Base-by-base conservation (phyloP, 2,113 vertebrate species). In the Lontra canadensis region DNA sequence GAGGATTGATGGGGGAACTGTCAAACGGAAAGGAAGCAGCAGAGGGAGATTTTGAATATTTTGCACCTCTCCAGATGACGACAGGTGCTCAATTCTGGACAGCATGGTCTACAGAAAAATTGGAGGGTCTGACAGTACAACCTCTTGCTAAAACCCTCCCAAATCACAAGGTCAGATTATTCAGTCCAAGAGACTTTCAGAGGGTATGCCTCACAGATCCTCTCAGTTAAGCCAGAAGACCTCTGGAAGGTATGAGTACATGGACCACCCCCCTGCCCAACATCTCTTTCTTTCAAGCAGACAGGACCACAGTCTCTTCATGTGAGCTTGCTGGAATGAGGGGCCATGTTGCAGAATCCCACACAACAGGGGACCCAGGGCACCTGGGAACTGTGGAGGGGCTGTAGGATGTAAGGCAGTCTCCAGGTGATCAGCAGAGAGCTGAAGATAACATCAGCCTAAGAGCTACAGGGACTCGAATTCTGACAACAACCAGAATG, bases 311-410 rank as follows among this genome's bases (percentile, higher is more conserved):
- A 71, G 65, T 49, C 42, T 55, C 36, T 17, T 4, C 80, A 7
- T 0, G 2, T 23, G 89, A 61, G 21, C 25, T 13, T 14, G 34
- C 1, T 1, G 47, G 63, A 65, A 7, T 13, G 36, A 15, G 61
- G 11, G 29, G 34, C 34, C 18, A 0, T 3, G 1, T 3, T 52
- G 71, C 10, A 67, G 59, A 69, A n/a, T 65, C 9, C 18, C 12
- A 2, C 0, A 20, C 3, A 1, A 31, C n/a, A 3, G 42, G 57
- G 36, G 29, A 13, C 26, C 1, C 4, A 11, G 65, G 55, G 63
- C 49, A 36, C n/a, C 8, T 31, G 3, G 44, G 21, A 17, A 5
- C 42, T 4, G 9, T 20, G 25, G 26, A 47, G 44, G 23, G 55
- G 57, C 15, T 86, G 36, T 9, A 23, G 63, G 44, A 23, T 34